phyloP scores from a whole-genome alignment of 2,113 vertebrate species.

The Apodemus sylvaticus region DNA sequence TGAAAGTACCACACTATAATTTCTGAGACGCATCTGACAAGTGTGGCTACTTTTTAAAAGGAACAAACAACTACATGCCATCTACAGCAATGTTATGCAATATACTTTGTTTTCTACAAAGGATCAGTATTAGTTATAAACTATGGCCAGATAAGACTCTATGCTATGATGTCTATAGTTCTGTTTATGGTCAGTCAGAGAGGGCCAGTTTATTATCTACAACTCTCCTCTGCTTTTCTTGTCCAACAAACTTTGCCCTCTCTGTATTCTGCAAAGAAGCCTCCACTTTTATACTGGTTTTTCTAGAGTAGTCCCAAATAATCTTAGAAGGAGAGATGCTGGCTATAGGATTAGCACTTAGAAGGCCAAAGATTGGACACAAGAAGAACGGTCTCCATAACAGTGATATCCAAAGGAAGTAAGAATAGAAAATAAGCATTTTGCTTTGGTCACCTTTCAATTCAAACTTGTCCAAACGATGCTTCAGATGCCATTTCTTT shows the following conservation, averaged over 20 bases:
- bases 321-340: not conserved
- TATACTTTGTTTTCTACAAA: not conserved
- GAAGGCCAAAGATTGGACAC: not conserved
- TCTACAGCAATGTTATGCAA: no score
- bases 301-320: not conserved
- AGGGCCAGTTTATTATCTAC: not conserved
- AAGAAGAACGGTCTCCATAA: not conserved
- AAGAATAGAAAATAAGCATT: not conserved
- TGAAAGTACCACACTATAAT: no score
- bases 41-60: no score
- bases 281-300: not conserved
- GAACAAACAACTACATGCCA: no score
- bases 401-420: not conserved
- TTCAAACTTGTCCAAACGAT: not conserved
- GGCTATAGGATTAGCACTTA: not conserved
- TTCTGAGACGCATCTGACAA: no score
- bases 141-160: not conserved
- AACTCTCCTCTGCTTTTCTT: not conserved
- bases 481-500: not conserved
- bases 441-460: not conserved
- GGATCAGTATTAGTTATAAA: not conserved
- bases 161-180: not conserved
- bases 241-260: not conserved
- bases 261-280: not conserved
- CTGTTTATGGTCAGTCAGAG: not conserved